Conservation (phyloP, 2,797 vertebrate species). For the Huso huso region DNA sequence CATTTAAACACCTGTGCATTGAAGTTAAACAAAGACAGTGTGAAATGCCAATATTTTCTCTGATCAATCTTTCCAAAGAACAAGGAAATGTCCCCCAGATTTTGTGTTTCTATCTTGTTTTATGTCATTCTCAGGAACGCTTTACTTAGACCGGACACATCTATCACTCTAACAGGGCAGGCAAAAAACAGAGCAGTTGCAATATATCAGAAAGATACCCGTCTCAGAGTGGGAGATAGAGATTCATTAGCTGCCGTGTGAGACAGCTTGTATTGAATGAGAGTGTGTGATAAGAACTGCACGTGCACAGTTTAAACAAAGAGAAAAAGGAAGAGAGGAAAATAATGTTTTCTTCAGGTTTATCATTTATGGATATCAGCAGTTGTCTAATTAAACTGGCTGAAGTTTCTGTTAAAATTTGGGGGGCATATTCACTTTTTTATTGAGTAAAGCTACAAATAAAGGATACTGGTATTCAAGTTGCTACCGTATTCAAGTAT, state of each 20-base stretch:
- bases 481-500: too few species aligned
- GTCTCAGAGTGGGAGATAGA: not conserved
- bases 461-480: too few species aligned
- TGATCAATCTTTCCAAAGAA: not conserved
- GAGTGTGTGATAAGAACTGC: not conserved
- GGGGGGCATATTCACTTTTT: too few species aligned
- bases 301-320: too few species aligned
- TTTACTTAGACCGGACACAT: slow-evolving; percentile 3
- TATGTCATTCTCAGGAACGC: slow-evolving; percentile 5
- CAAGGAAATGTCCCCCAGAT: not conserved
- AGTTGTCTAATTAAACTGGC: too few species aligned
- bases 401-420: too few species aligned
- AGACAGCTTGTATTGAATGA: not conserved
- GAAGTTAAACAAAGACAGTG: not conserved
- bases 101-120: not conserved
- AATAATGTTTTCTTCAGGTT: too few species aligned
- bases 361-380: too few species aligned
- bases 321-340: too few species aligned
- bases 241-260: not conserved
- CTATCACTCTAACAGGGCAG: not conserved
- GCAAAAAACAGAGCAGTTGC: slow-evolving; percentile 3
- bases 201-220: slow-evolving; percentile 3
- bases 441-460: too few species aligned
- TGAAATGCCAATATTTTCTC: slow-evolving; percentile 3
- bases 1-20: not conserved